Base-by-base conservation (phyloP, 2,888 invertebrate genomes). In the Acheta domesticus region DNA sequence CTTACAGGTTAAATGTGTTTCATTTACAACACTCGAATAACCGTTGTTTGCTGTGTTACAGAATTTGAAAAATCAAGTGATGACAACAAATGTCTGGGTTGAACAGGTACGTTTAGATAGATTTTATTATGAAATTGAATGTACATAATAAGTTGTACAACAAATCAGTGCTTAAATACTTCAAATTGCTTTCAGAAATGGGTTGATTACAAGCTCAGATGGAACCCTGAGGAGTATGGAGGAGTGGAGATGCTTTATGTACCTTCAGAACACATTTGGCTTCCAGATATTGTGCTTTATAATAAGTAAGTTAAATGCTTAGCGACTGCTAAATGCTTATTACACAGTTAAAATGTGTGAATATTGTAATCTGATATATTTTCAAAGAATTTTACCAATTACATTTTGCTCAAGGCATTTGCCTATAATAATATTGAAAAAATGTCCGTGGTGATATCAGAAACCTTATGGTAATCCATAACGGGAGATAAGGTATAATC, bases 221-320 rank as follows among this genome's bases (percentile, higher is more conserved):
- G 96, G 96, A 92, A 94, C 83, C 96, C 96, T 0, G 93, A 93
- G 79, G 96, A 96, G 83, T 97, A 96, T 84, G 96, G 96, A 0
- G 96, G 96, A 0, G 92, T 96, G 0, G 95, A 96, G 86, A 94
- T 95, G 92, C 87, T 96, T 77, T 95, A 96, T 84, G 97, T 98
- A 20, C 98, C 98, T 0, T 97, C 98, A 0, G 97, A 98, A 86
- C 96, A 97, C 85, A 96, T 98, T 85, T 98, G 98, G 98, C 89
- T 97, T 48, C 98, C 98, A 0, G 98, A 98, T 85, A 96, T 98
- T 83, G 97, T 96, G n/a, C 89, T 96, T 5, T 96, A 95, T 84
- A 75, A 75, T 20, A 75, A 75, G 75, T 75, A 23, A 75, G 75
- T 75, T 23, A 23, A 14, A 73, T n/a, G 12, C 36, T 36, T 36